Conservation (phyloP, 2,888 invertebrate genomes). For the Tridacna gigas region DNA sequence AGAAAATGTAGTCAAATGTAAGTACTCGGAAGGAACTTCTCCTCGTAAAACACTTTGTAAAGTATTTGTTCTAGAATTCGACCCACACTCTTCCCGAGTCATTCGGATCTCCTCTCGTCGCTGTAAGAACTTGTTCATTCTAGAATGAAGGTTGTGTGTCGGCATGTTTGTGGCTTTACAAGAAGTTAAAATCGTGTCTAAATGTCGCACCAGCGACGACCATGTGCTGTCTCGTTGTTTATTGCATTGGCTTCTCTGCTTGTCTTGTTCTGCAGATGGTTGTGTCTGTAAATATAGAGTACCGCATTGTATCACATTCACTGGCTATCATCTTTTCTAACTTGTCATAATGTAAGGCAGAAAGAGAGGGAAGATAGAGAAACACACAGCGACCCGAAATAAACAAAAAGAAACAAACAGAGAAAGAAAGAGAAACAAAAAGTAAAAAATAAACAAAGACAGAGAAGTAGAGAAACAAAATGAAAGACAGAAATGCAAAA, state of each 20-base stretch:
- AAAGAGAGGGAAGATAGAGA: too few species aligned
- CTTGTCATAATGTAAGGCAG: too few species aligned
- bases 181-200: not conserved
- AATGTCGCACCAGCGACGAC: not conserved
- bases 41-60: constrained; percentile 78
- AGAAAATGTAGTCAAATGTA: constrained; percentile 68
- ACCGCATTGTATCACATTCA: too few species aligned
- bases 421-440: too few species aligned
- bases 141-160: constrained; percentile 60
- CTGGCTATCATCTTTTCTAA: too few species aligned
- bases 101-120: not conserved
- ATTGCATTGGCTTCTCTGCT: not conserved
- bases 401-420: too few species aligned
- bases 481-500: too few species aligned
- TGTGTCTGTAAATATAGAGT: constrained; percentile 6
- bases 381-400: too few species aligned
- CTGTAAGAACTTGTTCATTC: constrained; percentile 36
- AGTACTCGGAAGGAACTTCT: constrained; percentile 76
- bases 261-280: not conserved
- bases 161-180: constrained; percentile 28
- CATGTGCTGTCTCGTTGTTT: not conserved
- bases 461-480: too few species aligned
- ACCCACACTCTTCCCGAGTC: not conserved
- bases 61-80: constrained; percentile 9
- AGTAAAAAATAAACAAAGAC: too few species aligned